Base-by-base conservation (phyloP, 2,888 invertebrate species). In the Spisula solida region DNA sequence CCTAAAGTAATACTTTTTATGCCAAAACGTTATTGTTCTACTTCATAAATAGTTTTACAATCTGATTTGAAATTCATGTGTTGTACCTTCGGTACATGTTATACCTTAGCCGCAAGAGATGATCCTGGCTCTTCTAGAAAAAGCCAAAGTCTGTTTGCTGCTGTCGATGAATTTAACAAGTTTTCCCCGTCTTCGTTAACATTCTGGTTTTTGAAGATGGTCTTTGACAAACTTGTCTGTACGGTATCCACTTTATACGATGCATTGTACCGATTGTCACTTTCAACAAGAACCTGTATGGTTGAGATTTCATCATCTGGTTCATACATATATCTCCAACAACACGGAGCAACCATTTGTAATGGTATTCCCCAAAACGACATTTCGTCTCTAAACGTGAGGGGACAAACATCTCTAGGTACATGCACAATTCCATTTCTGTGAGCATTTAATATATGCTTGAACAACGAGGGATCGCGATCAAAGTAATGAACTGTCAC, bases 261-360 rank as follows among this genome's bases (percentile, higher is more conserved):
- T 5, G 83, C 29, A 51, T 83, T 48, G 75, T 25, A 83, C 75
- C 51, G 25, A 51, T 31, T 83, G n/a, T 31, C 51, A 16, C 47
- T 31, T 48, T 78, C 47, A 10, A 83, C 18, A 1, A 83, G 48
- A 8, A 51, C 75, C 20, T 70, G 82, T 16, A 90, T 79, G 1
- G 89, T 87, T 0, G 89, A 87, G 16, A 85, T 75, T 29, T 89
- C 87, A 16, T 82, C 81, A 6, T 87, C 86, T 14, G 75, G 70
- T 31, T 87, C 89, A 81, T 91, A 90, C 66, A 90, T 84, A 56
- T 83, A 56, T 55, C 88, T 88, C 90, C 89, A 92, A 66, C 92
- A 92, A 80, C 92, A 92, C 4, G 89, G 89, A 5, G 88, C 82
- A 18, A 92, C 60, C 41, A 88, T 81, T 5, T 82, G 34, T 16